phyloP scores from a whole-genome alignment of 1,140 invertebrate genomes.

The Ridgeia piscesae region DNA sequence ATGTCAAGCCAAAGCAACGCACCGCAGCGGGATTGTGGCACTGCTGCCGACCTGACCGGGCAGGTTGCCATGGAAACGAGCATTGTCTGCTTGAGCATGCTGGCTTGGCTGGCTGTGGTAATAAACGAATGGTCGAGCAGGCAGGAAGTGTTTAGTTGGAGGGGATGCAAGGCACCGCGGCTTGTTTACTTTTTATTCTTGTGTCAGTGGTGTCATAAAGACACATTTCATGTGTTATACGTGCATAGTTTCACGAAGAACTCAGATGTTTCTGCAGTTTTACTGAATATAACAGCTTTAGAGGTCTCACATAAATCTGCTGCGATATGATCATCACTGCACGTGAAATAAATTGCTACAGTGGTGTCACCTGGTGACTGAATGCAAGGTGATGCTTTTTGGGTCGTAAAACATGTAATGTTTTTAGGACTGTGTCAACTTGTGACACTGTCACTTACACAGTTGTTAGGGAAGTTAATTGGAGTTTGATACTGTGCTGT shows the following conservation, averaged over 20 bases:
- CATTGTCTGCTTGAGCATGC: not conserved
- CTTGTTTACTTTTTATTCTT: not conserved
- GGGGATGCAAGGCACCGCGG: not conserved
- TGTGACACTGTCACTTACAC: no score
- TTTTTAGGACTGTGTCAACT: no score
- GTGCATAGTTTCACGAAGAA: not conserved
- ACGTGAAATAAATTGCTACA: no score
- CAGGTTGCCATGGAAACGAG: not conserved
- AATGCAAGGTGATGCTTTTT: no score
- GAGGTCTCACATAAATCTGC: not conserved
- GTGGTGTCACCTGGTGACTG: no score
- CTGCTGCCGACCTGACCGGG: not conserved
- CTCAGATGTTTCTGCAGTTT: no score
- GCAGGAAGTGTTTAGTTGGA: not conserved
- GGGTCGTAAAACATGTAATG: no score
- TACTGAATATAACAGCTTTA: not conserved
- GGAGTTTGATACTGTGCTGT: not conserved
- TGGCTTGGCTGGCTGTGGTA: no score
- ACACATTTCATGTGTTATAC: not conserved
- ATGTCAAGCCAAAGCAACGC: not conserved
- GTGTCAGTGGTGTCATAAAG: not conserved
- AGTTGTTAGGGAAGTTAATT: not conserved
- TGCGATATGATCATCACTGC: no score
- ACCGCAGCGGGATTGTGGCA: not conserved
- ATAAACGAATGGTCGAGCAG: not conserved